Evolutionary conservation across 2,113 vertebrate species (phyloP).

Genomic region (Oncorhynchus keta): DNA sequence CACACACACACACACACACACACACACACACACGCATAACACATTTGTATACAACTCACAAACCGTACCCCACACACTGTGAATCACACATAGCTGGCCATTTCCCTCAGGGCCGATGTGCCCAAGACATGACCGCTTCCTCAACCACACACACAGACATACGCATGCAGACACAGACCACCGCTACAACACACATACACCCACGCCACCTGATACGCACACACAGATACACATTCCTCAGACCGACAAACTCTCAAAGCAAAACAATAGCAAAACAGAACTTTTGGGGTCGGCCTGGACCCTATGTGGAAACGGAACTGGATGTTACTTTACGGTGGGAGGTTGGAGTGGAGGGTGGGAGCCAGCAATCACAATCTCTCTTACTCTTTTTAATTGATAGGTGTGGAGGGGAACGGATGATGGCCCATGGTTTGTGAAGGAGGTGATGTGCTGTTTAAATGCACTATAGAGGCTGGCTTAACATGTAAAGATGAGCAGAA

Average conservation of each 20-base stretch:
- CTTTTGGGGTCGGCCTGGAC: not conserved
- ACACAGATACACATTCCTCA: not conserved
- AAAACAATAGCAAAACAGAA: not conserved
- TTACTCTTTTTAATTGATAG: slow-evolving; percentile 12
- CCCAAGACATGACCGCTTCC: not conserved
- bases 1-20: too few relatives aligned
- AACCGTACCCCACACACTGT: slow-evolving; percentile 1
- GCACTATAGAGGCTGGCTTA: slow-evolving; percentile 55
- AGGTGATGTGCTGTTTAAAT: slow-evolving; percentile 47
- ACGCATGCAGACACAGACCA: slow-evolving; percentile 6
- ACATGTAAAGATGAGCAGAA: slow-evolving; percentile 12
- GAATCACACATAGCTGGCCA: not conserved
- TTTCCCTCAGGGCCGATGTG: not conserved
- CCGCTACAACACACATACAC: not conserved
- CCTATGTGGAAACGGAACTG: slow-evolving; percentile 8
- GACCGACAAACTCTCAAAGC: slow-evolving; percentile 6
- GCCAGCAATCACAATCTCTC: slow-evolving; percentile 5
- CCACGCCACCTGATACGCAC: not conserved
- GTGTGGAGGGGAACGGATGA: not conserved
- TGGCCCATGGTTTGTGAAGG: slow-evolving; percentile 35
- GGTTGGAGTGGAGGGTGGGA: not conserved
- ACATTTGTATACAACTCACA: not conserved
- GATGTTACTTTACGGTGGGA: not conserved
- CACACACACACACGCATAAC: not conserved
- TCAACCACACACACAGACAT: not conserved